Conservation (phyloP, 2,113 vertebrate species). For the Microtus richardsoni region DNA sequence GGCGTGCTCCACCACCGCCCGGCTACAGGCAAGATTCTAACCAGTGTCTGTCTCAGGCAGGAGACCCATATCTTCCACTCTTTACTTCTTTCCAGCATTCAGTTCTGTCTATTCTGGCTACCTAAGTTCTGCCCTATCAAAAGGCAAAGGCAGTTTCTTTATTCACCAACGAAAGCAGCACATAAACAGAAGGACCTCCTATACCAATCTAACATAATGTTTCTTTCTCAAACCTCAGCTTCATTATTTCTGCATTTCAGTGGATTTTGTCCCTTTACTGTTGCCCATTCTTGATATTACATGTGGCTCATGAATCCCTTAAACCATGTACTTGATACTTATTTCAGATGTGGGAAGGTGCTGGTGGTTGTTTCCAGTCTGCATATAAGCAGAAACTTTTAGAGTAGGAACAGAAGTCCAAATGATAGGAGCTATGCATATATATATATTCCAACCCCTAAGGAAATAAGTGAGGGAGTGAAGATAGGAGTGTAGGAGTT, state of each 20-base stretch:
- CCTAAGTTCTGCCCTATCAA: too few species aligned
- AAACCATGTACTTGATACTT: neutral
- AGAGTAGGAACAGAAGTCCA: neutral
- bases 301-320: neutral
- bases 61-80: too few species aligned
- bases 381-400: neutral
- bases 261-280: neutral
- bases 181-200: too few species aligned
- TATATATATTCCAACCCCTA: neutral
- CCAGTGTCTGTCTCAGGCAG: too few species aligned
- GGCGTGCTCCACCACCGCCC: too few species aligned
- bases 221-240: neutral
- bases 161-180: too few species aligned
- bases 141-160: too few species aligned
- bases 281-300: neutral
- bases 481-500: too few species aligned
- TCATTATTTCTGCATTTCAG: neutral
- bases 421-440: neutral
- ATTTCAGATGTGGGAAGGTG: neutral
- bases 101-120: too few species aligned
- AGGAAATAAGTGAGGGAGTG: too few species aligned
- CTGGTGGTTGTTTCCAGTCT: neutral
- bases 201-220: neutral
- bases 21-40: too few species aligned
- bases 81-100: too few species aligned